Evolutionary conservation across 2,113 vertebrate species (phyloP).

Genomic region (Myrmecobius fasciatus): DNA sequence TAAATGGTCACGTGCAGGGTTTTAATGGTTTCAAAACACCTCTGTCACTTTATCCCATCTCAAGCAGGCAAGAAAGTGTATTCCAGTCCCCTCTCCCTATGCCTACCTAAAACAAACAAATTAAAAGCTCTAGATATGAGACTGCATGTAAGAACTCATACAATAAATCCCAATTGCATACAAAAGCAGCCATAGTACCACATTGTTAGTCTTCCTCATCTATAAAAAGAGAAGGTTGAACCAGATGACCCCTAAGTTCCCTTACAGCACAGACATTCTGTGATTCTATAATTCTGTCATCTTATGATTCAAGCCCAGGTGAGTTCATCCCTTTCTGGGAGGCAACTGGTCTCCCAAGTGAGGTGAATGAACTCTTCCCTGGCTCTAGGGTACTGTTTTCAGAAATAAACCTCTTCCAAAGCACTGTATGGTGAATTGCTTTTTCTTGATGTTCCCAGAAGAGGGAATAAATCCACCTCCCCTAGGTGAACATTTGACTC

Average conservation of each 20-base stretch:
- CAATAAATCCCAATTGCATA: not conserved
- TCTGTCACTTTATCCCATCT: not conserved
- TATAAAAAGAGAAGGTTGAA: not conserved
- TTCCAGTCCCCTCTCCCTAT: not conserved
- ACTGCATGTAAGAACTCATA: not conserved
- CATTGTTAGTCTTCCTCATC: not conserved
- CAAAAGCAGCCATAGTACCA: not conserved
- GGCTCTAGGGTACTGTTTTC: not conserved
- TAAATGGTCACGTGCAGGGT: rapidly evolving
- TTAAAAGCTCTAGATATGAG: not conserved
- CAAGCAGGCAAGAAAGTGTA: not conserved
- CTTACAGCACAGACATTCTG: not conserved
- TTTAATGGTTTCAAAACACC: not conserved
- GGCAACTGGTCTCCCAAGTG: not conserved
- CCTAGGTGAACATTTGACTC: not conserved
- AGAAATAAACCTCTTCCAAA: not conserved
- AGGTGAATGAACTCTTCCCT: not conserved
- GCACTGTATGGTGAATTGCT: not conserved
- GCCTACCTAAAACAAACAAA: not conserved
- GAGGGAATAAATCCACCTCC: not conserved
- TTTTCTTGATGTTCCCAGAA: not conserved
- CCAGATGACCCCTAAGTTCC: not conserved
- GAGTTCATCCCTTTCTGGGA: slow-evolving; percentile 5
- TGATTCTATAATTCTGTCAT: not conserved
- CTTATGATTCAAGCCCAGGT: not conserved